phyloP scores from a whole-genome alignment of 2,797 vertebrate species.

The Garrulus glandarius region DNA sequence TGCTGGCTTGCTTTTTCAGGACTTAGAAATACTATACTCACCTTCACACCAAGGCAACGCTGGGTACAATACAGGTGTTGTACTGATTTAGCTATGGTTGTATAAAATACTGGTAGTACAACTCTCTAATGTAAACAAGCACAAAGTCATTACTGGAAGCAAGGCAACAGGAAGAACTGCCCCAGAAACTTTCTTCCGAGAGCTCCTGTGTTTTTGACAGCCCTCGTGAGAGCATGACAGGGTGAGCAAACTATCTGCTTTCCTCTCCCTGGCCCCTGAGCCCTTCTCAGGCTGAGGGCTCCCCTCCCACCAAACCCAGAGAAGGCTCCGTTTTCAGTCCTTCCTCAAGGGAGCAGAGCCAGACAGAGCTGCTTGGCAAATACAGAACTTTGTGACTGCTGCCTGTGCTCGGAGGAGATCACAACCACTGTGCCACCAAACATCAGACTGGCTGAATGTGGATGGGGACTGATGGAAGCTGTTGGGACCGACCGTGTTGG shows the following conservation, averaged over 20 bases:
- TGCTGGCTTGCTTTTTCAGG: not conserved
- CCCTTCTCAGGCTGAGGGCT: not conserved
- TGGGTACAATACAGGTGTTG: constrained; percentile 34
- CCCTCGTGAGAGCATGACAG: accelerated
- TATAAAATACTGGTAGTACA: constrained; percentile 48
- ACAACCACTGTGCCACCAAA: accelerated
- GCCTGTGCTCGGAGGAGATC: accelerated
- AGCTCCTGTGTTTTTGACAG: not conserved
- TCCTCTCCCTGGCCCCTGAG: not conserved
- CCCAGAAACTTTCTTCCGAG: not conserved
- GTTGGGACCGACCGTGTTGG: accelerated
- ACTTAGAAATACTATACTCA: not conserved
- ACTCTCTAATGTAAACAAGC: constrained; percentile 49
- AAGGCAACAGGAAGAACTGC: constrained; percentile 48
- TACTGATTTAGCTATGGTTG: not conserved
- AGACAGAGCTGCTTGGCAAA: not conserved
- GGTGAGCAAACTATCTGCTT: not conserved
- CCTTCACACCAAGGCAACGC: not conserved
- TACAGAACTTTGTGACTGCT: not conserved
- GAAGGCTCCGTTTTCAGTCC: not conserved
- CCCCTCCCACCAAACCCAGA: not conserved
- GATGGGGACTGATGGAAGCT: not conserved
- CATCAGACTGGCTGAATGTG: accelerated
- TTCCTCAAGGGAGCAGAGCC: not conserved
- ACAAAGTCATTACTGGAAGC: not conserved